phyloP scores from a whole-genome alignment of 2,888 invertebrate species.

The Timema cristinae region DNA sequence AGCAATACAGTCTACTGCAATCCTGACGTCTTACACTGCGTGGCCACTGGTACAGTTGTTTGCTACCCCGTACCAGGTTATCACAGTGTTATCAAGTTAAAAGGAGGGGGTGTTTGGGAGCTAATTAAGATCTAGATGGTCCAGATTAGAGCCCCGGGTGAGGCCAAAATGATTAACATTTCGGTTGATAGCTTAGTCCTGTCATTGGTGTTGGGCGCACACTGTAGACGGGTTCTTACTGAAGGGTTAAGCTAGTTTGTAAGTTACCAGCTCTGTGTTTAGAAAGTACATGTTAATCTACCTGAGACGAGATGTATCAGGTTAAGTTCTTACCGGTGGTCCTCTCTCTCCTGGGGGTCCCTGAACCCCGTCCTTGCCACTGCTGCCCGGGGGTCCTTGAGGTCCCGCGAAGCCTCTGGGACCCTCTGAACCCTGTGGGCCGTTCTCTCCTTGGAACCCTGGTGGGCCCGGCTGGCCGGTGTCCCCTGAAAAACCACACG shows the following conservation, averaged over 20 bases:
- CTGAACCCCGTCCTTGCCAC: slow-evolving; percentile 70
- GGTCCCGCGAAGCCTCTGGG: slow-evolving; percentile 68
- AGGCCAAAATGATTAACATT: no score
- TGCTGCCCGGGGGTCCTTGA: slow-evolving; percentile 65
- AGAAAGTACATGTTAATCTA: slow-evolving; percentile 12
- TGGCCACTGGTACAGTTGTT: no score
- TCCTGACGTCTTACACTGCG: no score
- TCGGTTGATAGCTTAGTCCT: no score
- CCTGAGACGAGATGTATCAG: neutral
- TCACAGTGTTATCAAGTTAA: no score
- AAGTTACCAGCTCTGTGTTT: neutral
- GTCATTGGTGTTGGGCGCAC: no score
- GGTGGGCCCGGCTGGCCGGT: slow-evolving; percentile 75
- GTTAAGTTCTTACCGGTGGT: slow-evolving; percentile 56
- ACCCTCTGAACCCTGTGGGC: slow-evolving; percentile 70
- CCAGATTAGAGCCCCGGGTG: no score
- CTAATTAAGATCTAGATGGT: no score
- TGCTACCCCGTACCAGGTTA: no score
- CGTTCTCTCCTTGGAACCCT: slow-evolving; percentile 66
- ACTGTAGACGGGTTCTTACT: neutral
- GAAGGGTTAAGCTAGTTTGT: neutral
- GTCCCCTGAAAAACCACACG: slow-evolving; percentile 52
- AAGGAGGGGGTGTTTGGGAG: no score
- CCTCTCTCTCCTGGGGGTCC: slow-evolving; percentile 69
- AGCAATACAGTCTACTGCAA: no score